These are phyloP conservation scores for Chroicocephalus ridibundus DNA, from an alignment of 2,113 vertebrate genomes.

Conservation along the genomic window DNA sequence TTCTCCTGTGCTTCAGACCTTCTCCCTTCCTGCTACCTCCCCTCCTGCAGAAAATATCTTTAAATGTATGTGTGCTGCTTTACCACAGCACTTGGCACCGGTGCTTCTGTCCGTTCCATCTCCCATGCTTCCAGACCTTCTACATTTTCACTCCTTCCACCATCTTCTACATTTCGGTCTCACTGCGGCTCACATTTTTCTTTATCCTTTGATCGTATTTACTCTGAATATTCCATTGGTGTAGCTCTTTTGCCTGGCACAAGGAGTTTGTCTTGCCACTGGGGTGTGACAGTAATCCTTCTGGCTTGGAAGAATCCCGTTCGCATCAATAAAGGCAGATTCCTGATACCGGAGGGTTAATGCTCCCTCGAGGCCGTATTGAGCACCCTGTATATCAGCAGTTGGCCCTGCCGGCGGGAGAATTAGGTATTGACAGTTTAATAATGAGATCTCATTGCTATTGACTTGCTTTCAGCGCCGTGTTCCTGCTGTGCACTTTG, in stretches of 20 bases:
- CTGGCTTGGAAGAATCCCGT: not conserved
- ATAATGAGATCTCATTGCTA: conserved; percentile 63
- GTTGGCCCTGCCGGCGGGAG: conserved; percentile 12
- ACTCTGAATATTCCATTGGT: not conserved
- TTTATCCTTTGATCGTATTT: not conserved
- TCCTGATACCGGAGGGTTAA: not conserved
- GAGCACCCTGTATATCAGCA: conserved; percentile 19
- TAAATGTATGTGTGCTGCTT: not conserved
- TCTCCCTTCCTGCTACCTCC: not conserved
- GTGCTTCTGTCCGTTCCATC: not conserved
- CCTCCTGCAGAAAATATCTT: not conserved
- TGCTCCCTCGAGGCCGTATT: not conserved
- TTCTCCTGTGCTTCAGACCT: not conserved
- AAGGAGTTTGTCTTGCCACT: not conserved
- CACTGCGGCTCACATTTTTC: not conserved
- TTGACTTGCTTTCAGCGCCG: not conserved
- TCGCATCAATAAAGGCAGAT: not conserved
- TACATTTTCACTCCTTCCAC: not conserved
- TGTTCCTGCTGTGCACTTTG: not conserved
- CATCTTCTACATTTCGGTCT: not conserved
- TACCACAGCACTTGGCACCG: not conserved
- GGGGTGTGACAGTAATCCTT: not conserved
- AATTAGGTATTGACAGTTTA: conserved; percentile 69
- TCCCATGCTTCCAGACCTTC: not conserved
- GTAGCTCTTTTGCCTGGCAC: not conserved